A percentile compares a stretch with the other conserved stretches of the same genome.
phyloP scores from a whole-genome alignment of 1,140 invertebrate species.

The Camponotus floridanus region DNA sequence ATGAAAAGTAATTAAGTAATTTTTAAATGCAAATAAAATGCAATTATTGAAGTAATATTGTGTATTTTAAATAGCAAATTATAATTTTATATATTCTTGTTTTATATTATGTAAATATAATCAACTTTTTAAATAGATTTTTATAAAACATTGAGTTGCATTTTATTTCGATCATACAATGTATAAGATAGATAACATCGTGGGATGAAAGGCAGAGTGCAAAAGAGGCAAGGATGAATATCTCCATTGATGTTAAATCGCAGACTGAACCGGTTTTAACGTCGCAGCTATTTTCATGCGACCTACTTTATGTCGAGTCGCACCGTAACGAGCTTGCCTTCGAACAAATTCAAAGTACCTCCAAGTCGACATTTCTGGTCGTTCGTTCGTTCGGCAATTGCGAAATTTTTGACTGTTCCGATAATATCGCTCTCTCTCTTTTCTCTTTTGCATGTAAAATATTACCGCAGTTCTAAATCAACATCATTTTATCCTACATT shows the following conservation, averaged over 20 bases:
- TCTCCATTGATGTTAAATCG: slow-evolving; percentile 79
- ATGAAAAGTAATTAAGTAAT: not conserved
- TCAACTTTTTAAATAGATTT: not conserved
- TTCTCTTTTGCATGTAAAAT: not conserved
- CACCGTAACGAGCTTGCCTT: slow-evolving; percentile 78
- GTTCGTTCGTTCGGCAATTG: slow-evolving; percentile 39
- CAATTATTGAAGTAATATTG: not conserved
- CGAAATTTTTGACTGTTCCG: slow-evolving; percentile 51
- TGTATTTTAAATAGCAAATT: not conserved
- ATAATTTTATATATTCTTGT: not conserved
- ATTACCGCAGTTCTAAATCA: not conserved
- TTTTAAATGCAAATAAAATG: not conserved
- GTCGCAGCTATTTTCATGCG: slow-evolving; percentile 77
- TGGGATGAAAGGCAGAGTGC: not conserved
- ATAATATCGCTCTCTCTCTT: not conserved
- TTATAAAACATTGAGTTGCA: not conserved
- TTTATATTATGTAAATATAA: not conserved
- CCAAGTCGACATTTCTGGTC: slow-evolving; percentile 50
- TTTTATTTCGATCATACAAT: not conserved
- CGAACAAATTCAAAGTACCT: slow-evolving; percentile 76
- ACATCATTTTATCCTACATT: not conserved
- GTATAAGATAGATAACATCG: not conserved
- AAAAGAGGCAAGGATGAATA: slow-evolving; percentile 52
- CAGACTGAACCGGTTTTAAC: slow-evolving; percentile 71
- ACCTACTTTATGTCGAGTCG: slow-evolving; percentile 76